phyloP scores from a whole-genome alignment of 2,113 vertebrate species.

The Gopherus flavomarginatus region DNA sequence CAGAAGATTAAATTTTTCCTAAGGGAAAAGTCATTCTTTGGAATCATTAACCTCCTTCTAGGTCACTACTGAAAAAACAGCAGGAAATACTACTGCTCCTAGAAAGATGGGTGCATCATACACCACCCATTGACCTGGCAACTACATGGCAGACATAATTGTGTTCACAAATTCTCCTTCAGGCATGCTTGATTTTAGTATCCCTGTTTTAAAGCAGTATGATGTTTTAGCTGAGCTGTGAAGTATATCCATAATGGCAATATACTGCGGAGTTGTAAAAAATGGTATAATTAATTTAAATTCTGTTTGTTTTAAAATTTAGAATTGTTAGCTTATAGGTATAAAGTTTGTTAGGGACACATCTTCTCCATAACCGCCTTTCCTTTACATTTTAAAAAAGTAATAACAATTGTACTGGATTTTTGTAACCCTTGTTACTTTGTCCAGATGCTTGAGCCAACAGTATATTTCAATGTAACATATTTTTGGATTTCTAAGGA shows the following conservation, averaged over 20 bases:
- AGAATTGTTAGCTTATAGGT: background rate
- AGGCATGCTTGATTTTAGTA: conserved; percentile 70
- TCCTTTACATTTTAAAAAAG: conserved; percentile 14
- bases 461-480: background rate
- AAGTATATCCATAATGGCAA: conserved; percentile 58
- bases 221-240: conserved; percentile 67
- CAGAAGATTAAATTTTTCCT: conserved; percentile 84
- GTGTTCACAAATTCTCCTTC: conserved; percentile 66
- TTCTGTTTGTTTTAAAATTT: background rate
- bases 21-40: conserved; percentile 83
- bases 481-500: background rate
- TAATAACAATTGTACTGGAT: background rate
- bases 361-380: conserved; percentile 17
- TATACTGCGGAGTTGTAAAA: conserved; percentile 30
- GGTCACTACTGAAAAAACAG: conserved; percentile 82
- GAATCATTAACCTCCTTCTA: conserved; percentile 86
- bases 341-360: background rate
- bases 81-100: conserved; percentile 76
- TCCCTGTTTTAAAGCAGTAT: conserved; percentile 73
- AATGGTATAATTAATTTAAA: conserved; percentile 20
- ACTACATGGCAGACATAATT: conserved; percentile 46
- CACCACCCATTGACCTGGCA: conserved; percentile 73
- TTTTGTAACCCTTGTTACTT: background rate
- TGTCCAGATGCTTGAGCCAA: background rate
- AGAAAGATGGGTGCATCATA: conserved; percentile 77